These are phyloP conservation scores for Reticulitermes speratus DNA, from an alignment of 1,140 invertebrate species.

Conservation along the genomic window DNA sequence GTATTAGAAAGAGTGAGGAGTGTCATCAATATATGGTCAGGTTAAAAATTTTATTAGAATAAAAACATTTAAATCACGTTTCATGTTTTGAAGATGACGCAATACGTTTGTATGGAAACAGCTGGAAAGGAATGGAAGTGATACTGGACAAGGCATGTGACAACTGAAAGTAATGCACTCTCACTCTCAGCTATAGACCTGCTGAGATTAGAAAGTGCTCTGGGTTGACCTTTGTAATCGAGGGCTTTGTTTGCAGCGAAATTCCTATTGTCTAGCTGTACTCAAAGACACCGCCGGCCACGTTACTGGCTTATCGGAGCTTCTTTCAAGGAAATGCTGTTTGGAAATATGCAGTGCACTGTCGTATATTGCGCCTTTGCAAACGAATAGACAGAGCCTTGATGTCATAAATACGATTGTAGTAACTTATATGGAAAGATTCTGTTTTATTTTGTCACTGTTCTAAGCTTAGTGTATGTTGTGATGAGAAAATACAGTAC, in stretches of 20 bases:
- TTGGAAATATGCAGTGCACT: too few species aligned
- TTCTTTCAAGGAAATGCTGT: too few species aligned
- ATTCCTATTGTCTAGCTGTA: background rate
- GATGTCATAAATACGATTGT: too few species aligned
- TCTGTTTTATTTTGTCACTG: too few species aligned
- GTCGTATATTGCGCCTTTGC: too few species aligned
- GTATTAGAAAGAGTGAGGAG: too few species aligned
- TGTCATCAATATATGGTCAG: too few species aligned
- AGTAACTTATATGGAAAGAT: too few species aligned
- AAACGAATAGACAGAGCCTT: too few species aligned
- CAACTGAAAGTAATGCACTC: background rate
- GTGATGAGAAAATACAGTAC: too few species aligned
- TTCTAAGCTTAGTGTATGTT: too few species aligned
- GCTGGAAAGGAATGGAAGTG: background rate
- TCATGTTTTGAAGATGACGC: background rate
- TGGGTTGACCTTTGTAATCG: slow-evolving; percentile 4
- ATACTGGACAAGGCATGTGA: background rate
- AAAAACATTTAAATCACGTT: background rate
- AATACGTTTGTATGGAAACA: background rate
- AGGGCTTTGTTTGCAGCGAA: background rate
- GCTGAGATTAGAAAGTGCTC: background rate
- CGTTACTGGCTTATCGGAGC: too few species aligned
- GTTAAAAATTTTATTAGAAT: background rate
- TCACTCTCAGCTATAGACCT: background rate
- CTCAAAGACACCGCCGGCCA: background rate